These are phyloP conservation scores for Megamerina dolium DNA, from an alignment of 2,888 invertebrate genomes.

Conservation along the genomic window DNA sequence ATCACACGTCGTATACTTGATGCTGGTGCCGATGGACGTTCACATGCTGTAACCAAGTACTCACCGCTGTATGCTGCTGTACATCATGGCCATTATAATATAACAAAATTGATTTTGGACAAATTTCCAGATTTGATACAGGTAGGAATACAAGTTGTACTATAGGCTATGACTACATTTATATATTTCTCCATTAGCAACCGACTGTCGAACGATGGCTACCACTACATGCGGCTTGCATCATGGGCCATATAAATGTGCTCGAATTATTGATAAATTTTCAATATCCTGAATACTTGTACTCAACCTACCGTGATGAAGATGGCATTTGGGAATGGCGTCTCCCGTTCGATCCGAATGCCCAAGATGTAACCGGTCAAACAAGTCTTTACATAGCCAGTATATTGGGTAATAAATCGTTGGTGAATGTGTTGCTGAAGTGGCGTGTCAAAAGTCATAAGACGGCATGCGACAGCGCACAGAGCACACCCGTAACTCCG, in stretches of 20 bases:
- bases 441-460: slow-evolving; percentile 58
- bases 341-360: slow-evolving; percentile 89
- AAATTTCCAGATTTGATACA: slow-evolving; percentile 80
- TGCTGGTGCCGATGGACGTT: slow-evolving; percentile 80
- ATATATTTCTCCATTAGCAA: slow-evolving; percentile 52
- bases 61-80: slow-evolving; percentile 88
- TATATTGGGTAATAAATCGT: slow-evolving; percentile 70
- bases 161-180: background rate
- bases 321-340: slow-evolving; percentile 75
- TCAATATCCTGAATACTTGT: slow-evolving; percentile 68
- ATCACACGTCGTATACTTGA: slow-evolving; percentile 73
- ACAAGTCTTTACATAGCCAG: slow-evolving; percentile 87
- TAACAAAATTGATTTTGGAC: slow-evolving; percentile 67
- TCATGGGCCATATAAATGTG: slow-evolving; percentile 75
- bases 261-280: slow-evolving; percentile 74
- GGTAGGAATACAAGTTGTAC: slow-evolving; percentile 41
- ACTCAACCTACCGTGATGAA: slow-evolving; percentile 63
- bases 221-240: slow-evolving; percentile 87
- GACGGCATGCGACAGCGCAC: slow-evolving; percentile 32
- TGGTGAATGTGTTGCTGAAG: slow-evolving; percentile 70
- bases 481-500: slow-evolving; percentile 45
- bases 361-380: slow-evolving; percentile 82
- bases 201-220: slow-evolving; percentile 88
- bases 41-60: slow-evolving; percentile 85
- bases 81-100: slow-evolving; percentile 75